These are phyloP conservation scores for Galeruca laticollis DNA, from an alignment of 2,888 invertebrate genomes.

Conservation along the genomic window DNA sequence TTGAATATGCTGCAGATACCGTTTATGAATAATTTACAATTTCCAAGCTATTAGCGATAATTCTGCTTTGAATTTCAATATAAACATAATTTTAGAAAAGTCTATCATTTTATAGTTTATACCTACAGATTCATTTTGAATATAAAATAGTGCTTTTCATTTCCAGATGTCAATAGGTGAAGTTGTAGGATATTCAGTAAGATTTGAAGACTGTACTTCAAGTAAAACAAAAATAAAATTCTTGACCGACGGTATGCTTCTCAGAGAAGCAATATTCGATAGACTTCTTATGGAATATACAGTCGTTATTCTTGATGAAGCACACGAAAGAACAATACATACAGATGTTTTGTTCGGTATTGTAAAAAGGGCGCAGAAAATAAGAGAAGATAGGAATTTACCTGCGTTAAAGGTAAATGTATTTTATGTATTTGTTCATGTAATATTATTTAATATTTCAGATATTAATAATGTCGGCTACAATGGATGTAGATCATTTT, in stretches of 20 bases:
- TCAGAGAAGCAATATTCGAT: conserved; percentile 90
- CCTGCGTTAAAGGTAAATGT: conserved; percentile 79
- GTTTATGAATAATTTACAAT: too few species aligned
- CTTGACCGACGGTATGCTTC: conserved; percentile 93
- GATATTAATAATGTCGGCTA: conserved; percentile 93
- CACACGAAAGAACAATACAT: conserved; percentile 94
- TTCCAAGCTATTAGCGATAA: too few species aligned
- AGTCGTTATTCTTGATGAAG: conserved; percentile 91
- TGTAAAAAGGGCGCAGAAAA: conserved; percentile 86
- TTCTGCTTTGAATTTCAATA: too few species aligned
- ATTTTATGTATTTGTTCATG: too few species aligned
- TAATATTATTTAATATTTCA: conserved; percentile 61
- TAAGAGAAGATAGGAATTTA: conserved; percentile 73
- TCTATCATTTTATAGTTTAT: too few species aligned
- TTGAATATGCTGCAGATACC: too few species aligned
- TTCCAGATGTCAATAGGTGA: conserved; percentile 61
- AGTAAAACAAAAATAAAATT: conserved; percentile 87
- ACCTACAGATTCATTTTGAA: background rate
- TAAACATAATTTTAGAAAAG: too few species aligned
- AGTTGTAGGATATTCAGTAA: conserved; percentile 77
- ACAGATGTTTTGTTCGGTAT: conserved; percentile 95
- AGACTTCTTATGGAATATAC: conserved; percentile 82
- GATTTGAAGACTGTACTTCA: conserved; percentile 92
- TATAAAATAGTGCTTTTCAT: background rate
- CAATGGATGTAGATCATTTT: conserved; percentile 96